Percentiles rank a stretch among this genome's conserved stretches.
phyloP scores from a whole-genome alignment of 2,797 vertebrate genomes.

The Sitta carolinensis region DNA sequence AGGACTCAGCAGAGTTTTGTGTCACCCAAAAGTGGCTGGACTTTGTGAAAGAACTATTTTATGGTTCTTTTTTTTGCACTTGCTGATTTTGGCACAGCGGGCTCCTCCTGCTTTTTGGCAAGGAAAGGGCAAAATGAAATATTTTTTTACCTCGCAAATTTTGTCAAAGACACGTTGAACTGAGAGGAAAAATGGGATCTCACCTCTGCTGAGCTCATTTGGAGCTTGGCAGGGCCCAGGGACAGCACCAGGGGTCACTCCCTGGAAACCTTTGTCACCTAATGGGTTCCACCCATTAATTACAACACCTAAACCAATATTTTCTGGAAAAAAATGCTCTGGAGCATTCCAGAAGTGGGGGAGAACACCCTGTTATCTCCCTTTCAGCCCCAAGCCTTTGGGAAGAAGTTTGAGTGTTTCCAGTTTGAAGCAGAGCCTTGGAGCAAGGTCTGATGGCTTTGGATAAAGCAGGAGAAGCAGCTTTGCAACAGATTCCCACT shows the following conservation, averaged over 20 bases:
- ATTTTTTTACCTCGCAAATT: not conserved
- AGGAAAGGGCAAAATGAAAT: not conserved
- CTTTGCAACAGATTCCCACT: slow-evolving; percentile 20
- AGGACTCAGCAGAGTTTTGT: not conserved
- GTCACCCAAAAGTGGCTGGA: not conserved
- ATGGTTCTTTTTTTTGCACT: too few relatives aligned
- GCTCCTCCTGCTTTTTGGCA: not conserved
- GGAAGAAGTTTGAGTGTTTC: not conserved
- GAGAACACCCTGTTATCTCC: not conserved
- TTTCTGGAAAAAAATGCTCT: not conserved
- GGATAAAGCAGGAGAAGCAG: not conserved
- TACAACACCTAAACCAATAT: not conserved
- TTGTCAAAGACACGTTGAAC: not conserved
- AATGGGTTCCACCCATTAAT: not conserved
- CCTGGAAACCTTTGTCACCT: not conserved
- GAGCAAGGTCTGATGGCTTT: not conserved
- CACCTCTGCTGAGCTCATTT: not conserved
- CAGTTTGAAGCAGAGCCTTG: not conserved
- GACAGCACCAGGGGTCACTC: not conserved
- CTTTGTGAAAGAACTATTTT: not conserved
- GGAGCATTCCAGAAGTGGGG: not conserved
- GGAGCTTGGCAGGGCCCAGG: not conserved
- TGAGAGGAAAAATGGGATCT: not conserved
- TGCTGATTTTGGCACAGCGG: not conserved
- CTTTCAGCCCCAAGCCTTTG: not conserved